phyloP scores from a whole-genome alignment of 1,140 invertebrate species.

The honey bee (Apis mellifera) region Amel_HAv3.1 CM009931.2:10934501-10935000 shows the following conservation, averaged over 20 bases:
- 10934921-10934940: no score
- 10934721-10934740: background rate
- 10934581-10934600: background rate
- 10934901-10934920: no score
- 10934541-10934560: background rate
- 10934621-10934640: constrained; percentile 85
- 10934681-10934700: constrained; percentile 83
- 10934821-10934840: background rate
- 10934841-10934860: background rate
- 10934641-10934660: constrained; percentile 87
- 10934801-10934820: background rate
- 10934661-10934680: constrained; percentile 84
- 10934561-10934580: background rate
- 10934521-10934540: background rate
- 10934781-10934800: background rate
- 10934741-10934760: background rate
- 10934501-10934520: constrained; percentile 82
- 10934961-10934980: background rate
- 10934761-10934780: background rate
- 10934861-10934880: background rate
- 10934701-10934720: constrained; percentile 30
- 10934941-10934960: no score
- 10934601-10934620: constrained; percentile 86
- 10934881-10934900: background rate
- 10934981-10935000: background rate